Conservation (phyloP, 2,888 invertebrate genomes). For the Drosophila paranaensis region DNA sequence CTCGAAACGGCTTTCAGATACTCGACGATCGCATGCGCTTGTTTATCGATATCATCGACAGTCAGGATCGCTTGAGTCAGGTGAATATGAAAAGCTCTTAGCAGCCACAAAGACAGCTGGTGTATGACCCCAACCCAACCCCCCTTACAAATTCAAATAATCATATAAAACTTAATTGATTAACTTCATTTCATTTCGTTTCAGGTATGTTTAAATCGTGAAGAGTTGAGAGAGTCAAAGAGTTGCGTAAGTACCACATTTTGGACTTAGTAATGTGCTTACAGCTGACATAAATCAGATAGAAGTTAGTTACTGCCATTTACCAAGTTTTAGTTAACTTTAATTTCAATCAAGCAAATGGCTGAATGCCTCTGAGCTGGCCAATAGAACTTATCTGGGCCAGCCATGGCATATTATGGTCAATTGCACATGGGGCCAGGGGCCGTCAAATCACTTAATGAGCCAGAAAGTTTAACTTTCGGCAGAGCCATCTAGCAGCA, state of each 20-base stretch:
- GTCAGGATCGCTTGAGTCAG: conserved; percentile 93
- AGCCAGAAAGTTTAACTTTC: conserved; percentile 63
- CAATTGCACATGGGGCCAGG: conserved; percentile 44
- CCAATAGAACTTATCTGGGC: conserved; percentile 38
- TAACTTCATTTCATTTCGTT: conserved; percentile 26
- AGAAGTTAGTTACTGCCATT: too few species aligned
- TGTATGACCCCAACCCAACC: neutral
- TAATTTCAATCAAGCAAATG: neutral
- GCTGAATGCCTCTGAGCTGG: neutral
- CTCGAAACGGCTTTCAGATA: conserved; percentile 90
- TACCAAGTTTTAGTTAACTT: neutral
- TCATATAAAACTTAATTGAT: neutral
- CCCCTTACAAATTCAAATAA: neutral
- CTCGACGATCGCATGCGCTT: conserved; percentile 91
- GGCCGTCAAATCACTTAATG: conserved; percentile 73
- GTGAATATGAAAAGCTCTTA: conserved; percentile 84
- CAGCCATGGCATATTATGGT: conserved; percentile 42
- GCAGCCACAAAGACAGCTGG: conserved; percentile 40
- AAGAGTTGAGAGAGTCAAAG: too few species aligned
- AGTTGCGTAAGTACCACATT: conserved; percentile 42
- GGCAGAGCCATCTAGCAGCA: neutral
- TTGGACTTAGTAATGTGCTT: neutral
- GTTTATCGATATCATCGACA: conserved; percentile 92
- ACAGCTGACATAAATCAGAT: too few species aligned
- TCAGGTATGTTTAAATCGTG: conserved; percentile 51